phyloP scores from a whole-genome alignment of 2,797 vertebrate genomes.

The Prionace glauca region DNA sequence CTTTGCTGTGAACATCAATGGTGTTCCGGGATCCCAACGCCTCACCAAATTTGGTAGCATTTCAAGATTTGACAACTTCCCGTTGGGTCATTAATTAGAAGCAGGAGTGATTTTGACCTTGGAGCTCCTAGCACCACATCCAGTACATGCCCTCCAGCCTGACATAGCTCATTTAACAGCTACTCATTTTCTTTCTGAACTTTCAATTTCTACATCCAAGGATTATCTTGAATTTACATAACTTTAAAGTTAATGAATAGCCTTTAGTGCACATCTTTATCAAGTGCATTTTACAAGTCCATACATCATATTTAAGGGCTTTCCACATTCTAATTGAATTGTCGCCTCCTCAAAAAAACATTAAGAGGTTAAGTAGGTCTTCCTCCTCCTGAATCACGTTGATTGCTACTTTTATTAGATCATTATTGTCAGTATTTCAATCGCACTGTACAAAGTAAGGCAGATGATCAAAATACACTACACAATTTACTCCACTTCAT shows the following conservation, averaged over 20 bases:
- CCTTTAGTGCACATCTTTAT: background rate
- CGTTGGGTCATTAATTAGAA: background rate
- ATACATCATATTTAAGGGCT: background rate
- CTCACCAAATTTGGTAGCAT: background rate
- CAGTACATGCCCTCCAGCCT: background rate
- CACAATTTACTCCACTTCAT: background rate
- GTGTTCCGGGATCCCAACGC: background rate
- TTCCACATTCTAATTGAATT: background rate
- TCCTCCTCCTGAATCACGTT: background rate
- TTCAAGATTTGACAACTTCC: background rate
- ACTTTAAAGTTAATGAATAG: background rate
- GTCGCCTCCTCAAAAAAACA: background rate
- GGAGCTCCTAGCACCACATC: background rate
- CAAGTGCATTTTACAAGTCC: background rate
- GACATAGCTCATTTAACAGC: background rate
- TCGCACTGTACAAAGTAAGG: background rate
- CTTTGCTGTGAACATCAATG: background rate
- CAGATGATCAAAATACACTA: background rate
- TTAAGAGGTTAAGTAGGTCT: background rate
- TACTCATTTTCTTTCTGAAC: background rate
- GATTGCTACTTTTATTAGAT: background rate
- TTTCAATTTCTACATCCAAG: background rate
- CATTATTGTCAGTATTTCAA: slow-evolving; percentile 4
- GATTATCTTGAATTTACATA: background rate
- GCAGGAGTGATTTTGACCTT: background rate